Base-by-base conservation (phyloP, 1,140 invertebrate genomes). In the Drosophila sucinea region DNA sequence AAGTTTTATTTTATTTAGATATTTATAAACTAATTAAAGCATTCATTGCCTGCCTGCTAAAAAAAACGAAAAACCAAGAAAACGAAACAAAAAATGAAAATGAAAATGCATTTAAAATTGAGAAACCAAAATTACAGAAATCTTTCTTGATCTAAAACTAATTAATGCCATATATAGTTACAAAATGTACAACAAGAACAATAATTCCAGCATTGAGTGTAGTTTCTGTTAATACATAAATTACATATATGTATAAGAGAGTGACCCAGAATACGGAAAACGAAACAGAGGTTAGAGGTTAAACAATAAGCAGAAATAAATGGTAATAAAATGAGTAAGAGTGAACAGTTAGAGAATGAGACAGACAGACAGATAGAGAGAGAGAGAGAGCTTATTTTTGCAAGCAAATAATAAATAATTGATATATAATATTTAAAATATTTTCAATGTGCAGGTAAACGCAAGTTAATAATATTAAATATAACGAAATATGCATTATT, bases 141-240 rank as follows among this genome's bases (percentile, higher is more conserved):
- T 38, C 29, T 61, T 62, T 70, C 60, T 54, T 56, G 54, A 74
- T 63, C 60, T n/a, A 62, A 44, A 25, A 74, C 64, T 65, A 67
- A 77, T 55, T 70, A 77, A 64, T 57, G 47, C 56, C 58, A 79
- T 56, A 63, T 67, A 67, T 55, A 67, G 29, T 30, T 29, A 44
- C 40, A 55, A 74, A 74, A 71, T 60, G 72, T 65, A 71, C 68
- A 79, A 71, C 77, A 79, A 81, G 82, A 85, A 85, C 82, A 85
- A 85, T 85, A 85, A 81, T 75, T 78, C 81, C 70, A 81, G 81
- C 81, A 84, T 84, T 84, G 44, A 51, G 61, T 77, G 58, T 70
- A 67, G 65, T 70, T 85, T 86, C 47, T 78, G 78, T 85, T 85
- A 76, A 73, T 75, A 70, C 55, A 71, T 55, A 61, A 30, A 38